phyloP scores from a whole-genome alignment of 2,888 invertebrate genomes.

The Odontomyia ornata region DNA sequence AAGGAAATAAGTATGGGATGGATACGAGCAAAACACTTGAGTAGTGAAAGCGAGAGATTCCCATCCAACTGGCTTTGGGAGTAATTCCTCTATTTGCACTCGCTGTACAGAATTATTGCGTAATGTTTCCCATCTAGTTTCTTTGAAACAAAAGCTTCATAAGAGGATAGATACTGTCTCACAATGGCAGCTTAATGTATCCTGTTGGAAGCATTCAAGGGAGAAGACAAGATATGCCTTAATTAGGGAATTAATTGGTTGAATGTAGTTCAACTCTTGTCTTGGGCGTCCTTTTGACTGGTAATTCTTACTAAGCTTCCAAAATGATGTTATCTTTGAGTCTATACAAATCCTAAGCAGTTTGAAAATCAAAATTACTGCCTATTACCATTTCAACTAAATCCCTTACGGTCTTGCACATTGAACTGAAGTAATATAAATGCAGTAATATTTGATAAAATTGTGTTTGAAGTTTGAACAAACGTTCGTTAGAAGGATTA shows the following conservation, averaged over 20 bases:
- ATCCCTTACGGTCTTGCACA: too few species aligned
- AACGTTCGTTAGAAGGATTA: too few species aligned
- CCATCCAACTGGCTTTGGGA: background rate
- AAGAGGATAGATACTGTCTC: background rate
- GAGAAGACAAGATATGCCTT: constrained; percentile 20
- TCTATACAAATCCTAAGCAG: too few species aligned
- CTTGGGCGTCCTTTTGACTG: background rate
- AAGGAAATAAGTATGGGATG: background rate
- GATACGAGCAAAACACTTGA: background rate
- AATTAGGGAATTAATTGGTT: constrained; percentile 41
- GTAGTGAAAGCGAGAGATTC: background rate
- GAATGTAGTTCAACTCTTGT: constrained; percentile 26
- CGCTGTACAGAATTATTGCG: background rate
- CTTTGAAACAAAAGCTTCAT: background rate
- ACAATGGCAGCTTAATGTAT: constrained; percentile 26
- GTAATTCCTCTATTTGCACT: constrained; percentile 3
- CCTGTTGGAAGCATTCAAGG: constrained; percentile 3
- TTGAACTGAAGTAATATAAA: too few species aligned
- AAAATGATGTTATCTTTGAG: background rate
- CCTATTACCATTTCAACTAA: too few species aligned
- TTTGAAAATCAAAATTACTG: too few species aligned
- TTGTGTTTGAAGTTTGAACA: too few species aligned
- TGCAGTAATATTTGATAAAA: too few species aligned
- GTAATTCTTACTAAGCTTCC: background rate
- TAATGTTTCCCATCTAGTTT: background rate